These are phyloP conservation scores for Picus viridis DNA, from an alignment of 2,797 vertebrate species.

Conservation along the genomic window DNA sequence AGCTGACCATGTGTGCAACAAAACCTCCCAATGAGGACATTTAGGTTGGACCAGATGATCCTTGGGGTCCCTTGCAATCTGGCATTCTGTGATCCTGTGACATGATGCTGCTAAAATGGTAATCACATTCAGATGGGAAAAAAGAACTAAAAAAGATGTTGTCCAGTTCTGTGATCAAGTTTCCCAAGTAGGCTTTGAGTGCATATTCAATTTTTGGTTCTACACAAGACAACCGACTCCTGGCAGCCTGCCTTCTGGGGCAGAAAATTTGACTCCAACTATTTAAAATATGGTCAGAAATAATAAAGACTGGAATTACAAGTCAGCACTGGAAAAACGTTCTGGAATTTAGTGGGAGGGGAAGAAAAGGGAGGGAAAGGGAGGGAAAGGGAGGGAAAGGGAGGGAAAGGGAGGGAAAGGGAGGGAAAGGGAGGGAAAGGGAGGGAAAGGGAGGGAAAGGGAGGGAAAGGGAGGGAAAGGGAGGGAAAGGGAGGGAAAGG, in stretches of 20 bases:
- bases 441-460: too few species aligned
- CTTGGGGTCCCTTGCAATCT: too few species aligned
- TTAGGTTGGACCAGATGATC: too few species aligned
- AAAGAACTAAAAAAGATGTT: background rate
- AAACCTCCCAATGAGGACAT: constrained; percentile 61
- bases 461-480: too few species aligned
- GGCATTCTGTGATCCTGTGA: background rate
- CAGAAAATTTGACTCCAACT: constrained; percentile 33
- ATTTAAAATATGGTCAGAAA: constrained; percentile 70
- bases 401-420: background rate
- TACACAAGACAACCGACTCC: background rate
- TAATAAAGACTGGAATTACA: constrained; percentile 45
- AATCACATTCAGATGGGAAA: constrained; percentile 75
- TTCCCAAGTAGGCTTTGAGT: constrained; percentile 51
- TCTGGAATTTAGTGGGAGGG: constrained; percentile 4
- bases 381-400: background rate
- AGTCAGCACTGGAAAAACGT: background rate
- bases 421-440: background rate
- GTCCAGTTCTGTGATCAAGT: constrained; percentile 23
- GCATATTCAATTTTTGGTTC: background rate
- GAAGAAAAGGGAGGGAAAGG: too few species aligned
- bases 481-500: too few species aligned
- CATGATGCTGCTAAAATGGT: constrained; percentile 64
- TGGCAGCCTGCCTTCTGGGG: constrained; percentile 18
- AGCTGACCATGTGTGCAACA: constrained; percentile 66